Evolutionary conservation across 2,113 vertebrate genomes (phyloP).

Genomic region (Piaya cayana): DNA sequence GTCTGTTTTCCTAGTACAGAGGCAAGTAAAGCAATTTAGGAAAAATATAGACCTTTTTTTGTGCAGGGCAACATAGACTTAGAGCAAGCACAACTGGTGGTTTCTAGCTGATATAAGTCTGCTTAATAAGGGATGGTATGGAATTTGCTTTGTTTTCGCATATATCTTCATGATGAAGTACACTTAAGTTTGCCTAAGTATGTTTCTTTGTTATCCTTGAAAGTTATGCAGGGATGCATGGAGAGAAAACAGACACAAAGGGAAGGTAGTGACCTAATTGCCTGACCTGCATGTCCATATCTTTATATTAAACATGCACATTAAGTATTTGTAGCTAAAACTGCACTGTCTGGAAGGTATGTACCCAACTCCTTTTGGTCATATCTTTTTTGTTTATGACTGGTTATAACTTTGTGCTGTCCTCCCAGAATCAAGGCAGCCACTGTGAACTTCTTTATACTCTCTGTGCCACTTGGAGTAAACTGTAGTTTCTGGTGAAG

Average conservation of each 20-base stretch:
- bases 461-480: background rate
- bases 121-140: background rate
- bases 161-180: background rate
- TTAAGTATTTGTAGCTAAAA: background rate
- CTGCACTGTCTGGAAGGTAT: background rate
- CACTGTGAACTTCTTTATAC: background rate
- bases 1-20: background rate
- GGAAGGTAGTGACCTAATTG: background rate
- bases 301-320: background rate
- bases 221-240: background rate
- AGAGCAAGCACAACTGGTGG: background rate
- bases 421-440: background rate
- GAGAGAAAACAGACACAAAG: background rate
- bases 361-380: background rate
- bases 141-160: background rate
- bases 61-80: background rate
- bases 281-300: background rate
- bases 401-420: background rate
- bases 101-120: background rate
- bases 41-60: background rate
- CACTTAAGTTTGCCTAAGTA: background rate
- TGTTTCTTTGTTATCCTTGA: background rate
- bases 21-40: background rate
- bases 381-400: background rate
- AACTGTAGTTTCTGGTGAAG: background rate